Conservation (phyloP, 2,888 invertebrate species). For the Seira ritae region DNA sequence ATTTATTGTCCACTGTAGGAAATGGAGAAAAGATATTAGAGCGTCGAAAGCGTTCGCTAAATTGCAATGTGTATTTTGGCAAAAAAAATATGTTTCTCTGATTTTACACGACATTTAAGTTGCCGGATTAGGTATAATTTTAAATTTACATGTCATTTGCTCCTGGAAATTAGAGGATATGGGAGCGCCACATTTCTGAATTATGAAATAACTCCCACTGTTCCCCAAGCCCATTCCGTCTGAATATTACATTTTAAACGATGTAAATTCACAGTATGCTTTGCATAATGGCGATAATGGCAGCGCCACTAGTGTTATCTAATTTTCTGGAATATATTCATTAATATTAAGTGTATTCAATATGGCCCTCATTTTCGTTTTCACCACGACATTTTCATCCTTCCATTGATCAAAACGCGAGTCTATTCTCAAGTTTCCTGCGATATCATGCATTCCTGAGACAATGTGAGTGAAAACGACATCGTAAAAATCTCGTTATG, state of each 20-base stretch:
- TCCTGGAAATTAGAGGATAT: slow-evolving; percentile 11
- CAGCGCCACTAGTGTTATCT: not conserved
- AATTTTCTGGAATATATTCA: slow-evolving; percentile 15
- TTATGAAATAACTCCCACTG: slow-evolving; percentile 4
- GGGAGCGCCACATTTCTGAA: slow-evolving; percentile 17
- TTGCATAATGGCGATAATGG: not conserved
- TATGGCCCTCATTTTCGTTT: slow-evolving; percentile 3
- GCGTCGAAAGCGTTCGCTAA: not conserved
- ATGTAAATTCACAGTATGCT: not conserved
- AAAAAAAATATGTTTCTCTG: slow-evolving; percentile 8
- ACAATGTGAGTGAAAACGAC: slow-evolving; percentile 14
- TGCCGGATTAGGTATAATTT: slow-evolving; percentile 30
- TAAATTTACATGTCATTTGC: slow-evolving; percentile 39
- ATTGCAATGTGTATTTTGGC: not conserved
- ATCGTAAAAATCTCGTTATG: slow-evolving; percentile 23
- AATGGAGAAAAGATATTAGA: not conserved
- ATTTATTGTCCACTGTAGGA: slow-evolving; percentile 28
- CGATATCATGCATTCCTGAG: not conserved
- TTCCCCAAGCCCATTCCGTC: not conserved
- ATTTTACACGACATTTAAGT: slow-evolving; percentile 28
- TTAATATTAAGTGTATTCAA: not conserved
- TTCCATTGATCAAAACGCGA: not conserved
- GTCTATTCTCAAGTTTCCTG: not conserved
- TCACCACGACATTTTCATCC: not conserved
- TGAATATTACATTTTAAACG: not conserved